Evolutionary conservation across 2,797 vertebrate genomes (phyloP), one percentile per base, ranked within the genome.

Genomic region (Setipinna tenuifilis): DNA sequence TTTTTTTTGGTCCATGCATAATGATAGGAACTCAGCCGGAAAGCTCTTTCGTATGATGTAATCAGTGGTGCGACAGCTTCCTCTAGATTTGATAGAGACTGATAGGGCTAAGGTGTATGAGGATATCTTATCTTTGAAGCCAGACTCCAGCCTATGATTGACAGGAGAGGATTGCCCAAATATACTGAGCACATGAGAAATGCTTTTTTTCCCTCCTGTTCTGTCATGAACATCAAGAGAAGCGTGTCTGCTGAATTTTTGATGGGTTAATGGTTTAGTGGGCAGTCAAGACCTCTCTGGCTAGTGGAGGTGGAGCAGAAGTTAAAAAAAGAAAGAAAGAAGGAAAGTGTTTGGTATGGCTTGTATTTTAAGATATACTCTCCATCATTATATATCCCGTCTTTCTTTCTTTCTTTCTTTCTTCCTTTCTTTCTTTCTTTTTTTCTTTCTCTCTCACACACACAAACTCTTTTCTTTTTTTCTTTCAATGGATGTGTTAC

Each of bases 211-310:
- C 82, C 61, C 83, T 31, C 78, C 75, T 85, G 75, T 82, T 83
- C 87, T 86, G 82, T 87, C 65, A 61, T 62, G 71, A 54, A 86
- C 82, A 84, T 87, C 75, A 87, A 87, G 83, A 59, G 31, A 84
- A 75, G 83, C 6, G 12, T 50, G 75, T 87, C 81, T 82, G 82
- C 46, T 82, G 87, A 82, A 81, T 85, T 83, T 85, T 44, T 78
- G 71, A 78, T 41, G 71, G 71, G 31, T 35, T 78, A 78, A 44
- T 35, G 35, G 71, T 78, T 78, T 78, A 25, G 71, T 78, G 71
- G 41, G 31, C 71, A 78, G 71, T 41, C 71, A 78, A 78, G 71
- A 41, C 35, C 35, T 78, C 71, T 78, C 2, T 16, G 71, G 23
- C 31, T 41, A 78, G 17, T 41, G 41, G 16, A 78, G 35, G 31